phyloP scores from a whole-genome alignment of 2,113 vertebrate species.

The Serinus canaria region DNA sequence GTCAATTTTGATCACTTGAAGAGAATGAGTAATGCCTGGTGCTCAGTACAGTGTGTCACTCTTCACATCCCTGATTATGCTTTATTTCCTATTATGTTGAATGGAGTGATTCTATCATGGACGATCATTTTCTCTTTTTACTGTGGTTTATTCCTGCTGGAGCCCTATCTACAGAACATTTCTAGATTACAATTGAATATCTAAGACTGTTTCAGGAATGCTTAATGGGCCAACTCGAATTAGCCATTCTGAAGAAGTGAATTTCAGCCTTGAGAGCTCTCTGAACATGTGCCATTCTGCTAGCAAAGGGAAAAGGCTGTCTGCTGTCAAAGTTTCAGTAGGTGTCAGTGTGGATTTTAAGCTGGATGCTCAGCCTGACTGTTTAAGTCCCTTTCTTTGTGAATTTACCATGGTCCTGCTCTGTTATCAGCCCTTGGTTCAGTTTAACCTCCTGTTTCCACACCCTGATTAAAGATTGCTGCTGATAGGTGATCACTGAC shows the following conservation, averaged over 20 bases:
- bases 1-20: constrained; percentile 40
- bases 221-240: constrained; percentile 41
- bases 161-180: constrained; percentile 26
- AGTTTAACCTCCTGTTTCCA: background rate
- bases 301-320: background rate
- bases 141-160: constrained; percentile 25
- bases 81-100: constrained; percentile 66
- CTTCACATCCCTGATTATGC: constrained; percentile 54
- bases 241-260: constrained; percentile 30
- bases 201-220: constrained; percentile 52
- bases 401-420: background rate
- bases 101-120: constrained; percentile 58
- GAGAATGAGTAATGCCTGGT: background rate
- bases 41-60: constrained; percentile 29
- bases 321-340: constrained; percentile 40
- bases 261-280: constrained; percentile 24
- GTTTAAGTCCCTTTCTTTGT: background rate
- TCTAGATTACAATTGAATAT: constrained; percentile 39
- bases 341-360: constrained; percentile 57
- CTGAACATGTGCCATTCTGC: background rate
- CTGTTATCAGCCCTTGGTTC: background rate
- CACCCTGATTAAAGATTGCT: background rate
- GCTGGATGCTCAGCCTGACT: background rate
- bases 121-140: constrained; percentile 54
- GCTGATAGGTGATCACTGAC: background rate